A percentile compares a stretch with the other conserved stretches of the same genome.
Conservation (phyloP, 2,797 vertebrate genomes). For the Zenarchopterus dispar region DNA sequence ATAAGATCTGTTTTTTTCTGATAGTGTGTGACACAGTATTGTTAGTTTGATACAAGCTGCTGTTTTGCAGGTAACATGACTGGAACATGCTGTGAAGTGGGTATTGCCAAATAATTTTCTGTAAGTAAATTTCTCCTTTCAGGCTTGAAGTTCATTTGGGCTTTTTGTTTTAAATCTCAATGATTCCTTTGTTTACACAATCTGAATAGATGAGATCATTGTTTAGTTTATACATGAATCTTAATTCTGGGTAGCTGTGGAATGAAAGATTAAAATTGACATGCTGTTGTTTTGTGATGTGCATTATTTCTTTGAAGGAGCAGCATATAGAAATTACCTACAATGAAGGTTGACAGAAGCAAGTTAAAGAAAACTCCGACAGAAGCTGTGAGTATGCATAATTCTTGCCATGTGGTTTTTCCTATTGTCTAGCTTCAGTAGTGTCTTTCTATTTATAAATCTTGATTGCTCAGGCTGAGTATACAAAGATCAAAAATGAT, state of each 20-base stretch:
- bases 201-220: neutral
- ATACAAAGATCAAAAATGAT: slow-evolving; percentile 3
- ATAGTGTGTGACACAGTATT: slow-evolving; percentile 1
- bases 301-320: slow-evolving; percentile 72
- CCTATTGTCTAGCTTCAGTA: neutral
- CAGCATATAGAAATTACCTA: slow-evolving; percentile 83
- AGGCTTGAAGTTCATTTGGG: neutral
- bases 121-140: slow-evolving; percentile 70
- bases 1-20: neutral
- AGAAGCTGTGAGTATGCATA: slow-evolving; percentile 90
- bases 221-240: neutral
- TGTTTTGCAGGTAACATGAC: slow-evolving; percentile 74
- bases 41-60: slow-evolving; percentile 1
- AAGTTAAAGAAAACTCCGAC: slow-evolving; percentile 98
- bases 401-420: neutral
- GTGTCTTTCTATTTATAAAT: neutral
- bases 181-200: neutral
- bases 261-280: neutral
- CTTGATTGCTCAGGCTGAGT: neutral
- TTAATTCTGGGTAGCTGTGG: neutral
- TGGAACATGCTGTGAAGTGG: slow-evolving; percentile 83
- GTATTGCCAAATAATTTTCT: slow-evolving; percentile 79
- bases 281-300: slow-evolving; percentile 22
- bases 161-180: neutral
- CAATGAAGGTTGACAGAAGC: slow-evolving; percentile 97